Conservation (phyloP, 2,888 invertebrate genomes). For the Mythimna pallens region DNA sequence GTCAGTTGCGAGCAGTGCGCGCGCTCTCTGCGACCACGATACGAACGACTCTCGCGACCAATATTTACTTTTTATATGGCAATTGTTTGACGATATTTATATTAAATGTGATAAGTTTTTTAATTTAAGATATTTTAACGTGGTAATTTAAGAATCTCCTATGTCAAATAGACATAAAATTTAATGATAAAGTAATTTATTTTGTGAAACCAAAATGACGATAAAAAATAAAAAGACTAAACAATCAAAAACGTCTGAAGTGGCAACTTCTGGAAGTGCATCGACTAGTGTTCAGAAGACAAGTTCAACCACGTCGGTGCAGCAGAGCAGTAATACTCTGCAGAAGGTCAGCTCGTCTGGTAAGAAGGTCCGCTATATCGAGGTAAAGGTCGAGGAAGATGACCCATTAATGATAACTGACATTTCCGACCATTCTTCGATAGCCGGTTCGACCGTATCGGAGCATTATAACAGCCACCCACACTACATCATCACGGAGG, state of each 20-base stretch:
- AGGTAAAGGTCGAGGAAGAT: conserved; percentile 89
- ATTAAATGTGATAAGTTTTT: conserved; percentile 79
- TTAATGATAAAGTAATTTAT: conserved; percentile 71
- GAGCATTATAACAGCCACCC: conserved; percentile 89
- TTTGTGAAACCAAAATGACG: conserved; percentile 87
- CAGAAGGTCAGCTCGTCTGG: conserved; percentile 87
- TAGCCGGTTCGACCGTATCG: conserved; percentile 87
- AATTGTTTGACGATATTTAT: conserved; percentile 81
- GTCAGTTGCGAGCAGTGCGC: conserved; percentile 87
- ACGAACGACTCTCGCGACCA: conserved; percentile 89
- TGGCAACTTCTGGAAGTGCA: conserved; percentile 83
- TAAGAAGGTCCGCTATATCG: conserved; percentile 88
- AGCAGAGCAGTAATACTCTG: conserved; percentile 83
- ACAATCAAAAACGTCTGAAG: conserved; percentile 84
- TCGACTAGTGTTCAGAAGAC: conserved; percentile 88
- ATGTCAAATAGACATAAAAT: conserved; percentile 67
- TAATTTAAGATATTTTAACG: conserved; percentile 80
- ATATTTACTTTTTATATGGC: conserved; percentile 81
- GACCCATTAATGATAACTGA: conserved; percentile 90
- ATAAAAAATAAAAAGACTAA: conserved; percentile 91
- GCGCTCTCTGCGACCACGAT: conserved; percentile 84
- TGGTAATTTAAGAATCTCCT: conserved; percentile 82
- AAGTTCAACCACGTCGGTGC: conserved; percentile 83
- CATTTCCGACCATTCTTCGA: conserved; percentile 86
- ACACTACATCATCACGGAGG: conserved; percentile 89